phyloP scores from a whole-genome alignment of 2,797 vertebrate species.

The Halcyon badia region DNA sequence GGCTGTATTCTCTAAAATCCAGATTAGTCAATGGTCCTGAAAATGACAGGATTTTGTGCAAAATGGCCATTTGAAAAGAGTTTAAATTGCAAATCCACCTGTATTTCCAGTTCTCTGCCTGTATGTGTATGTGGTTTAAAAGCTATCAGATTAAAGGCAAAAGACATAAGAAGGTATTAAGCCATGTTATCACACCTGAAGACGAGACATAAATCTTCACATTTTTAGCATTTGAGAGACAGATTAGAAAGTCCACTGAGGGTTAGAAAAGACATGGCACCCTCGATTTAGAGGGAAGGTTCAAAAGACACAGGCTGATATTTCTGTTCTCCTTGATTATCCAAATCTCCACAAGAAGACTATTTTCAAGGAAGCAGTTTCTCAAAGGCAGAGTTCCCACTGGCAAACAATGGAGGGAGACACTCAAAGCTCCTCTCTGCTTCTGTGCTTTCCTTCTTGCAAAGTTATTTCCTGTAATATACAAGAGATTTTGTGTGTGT shows the following conservation, averaged over 20 bases:
- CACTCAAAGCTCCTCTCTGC: background rate
- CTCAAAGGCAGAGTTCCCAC: background rate
- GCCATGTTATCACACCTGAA: background rate
- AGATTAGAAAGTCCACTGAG: background rate
- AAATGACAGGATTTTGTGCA: constrained; percentile 29
- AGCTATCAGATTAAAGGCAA: background rate
- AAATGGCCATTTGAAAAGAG: background rate
- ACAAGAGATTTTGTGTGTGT: background rate
- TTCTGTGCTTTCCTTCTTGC: background rate
- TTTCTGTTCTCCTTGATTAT: background rate
- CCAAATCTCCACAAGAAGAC: background rate
- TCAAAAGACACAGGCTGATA: background rate
- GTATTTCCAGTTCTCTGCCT: background rate
- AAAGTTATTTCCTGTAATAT: background rate
- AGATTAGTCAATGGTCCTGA: background rate
- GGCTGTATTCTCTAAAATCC: constrained; percentile 16
- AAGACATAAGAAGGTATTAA: background rate
- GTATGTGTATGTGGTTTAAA: background rate
- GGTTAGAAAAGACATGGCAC: background rate
- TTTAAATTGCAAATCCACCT: constrained; percentile 33
- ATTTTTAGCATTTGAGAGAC: background rate
- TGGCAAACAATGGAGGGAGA: background rate
- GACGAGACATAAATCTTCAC: background rate
- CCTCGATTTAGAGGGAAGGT: background rate
- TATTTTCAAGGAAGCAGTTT: background rate